Conservation (phyloP, 2,888 invertebrate genomes). For the Ferdinandea cuprea region DNA sequence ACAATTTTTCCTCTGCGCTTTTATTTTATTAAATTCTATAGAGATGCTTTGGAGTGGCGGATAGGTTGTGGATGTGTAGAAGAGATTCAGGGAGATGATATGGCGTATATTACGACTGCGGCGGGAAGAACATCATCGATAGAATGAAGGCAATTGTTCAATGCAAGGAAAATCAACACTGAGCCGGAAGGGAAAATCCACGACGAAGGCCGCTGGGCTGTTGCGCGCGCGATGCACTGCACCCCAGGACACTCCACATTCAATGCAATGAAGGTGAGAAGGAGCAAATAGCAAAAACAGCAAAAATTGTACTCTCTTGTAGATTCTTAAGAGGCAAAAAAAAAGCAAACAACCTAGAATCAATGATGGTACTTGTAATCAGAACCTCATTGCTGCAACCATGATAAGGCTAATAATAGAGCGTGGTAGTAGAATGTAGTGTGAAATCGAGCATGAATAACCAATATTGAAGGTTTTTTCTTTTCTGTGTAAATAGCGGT, state of each 20-base stretch:
- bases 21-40: conserved; percentile 39
- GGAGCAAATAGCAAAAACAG: conserved; percentile 37
- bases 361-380: conserved; percentile 56
- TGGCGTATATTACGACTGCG: conserved; percentile 6
- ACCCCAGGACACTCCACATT: conserved; percentile 46
- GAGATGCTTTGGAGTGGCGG: conserved; percentile 1
- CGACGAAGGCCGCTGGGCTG: conserved; percentile 47
- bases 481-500: too few relatives aligned
- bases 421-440: conserved; percentile 4
- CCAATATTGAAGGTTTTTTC: not conserved
- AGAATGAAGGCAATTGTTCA: conserved; percentile 25
- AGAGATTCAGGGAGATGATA: not conserved
- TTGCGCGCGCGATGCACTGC: conserved; percentile 38
- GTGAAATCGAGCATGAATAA: not conserved
- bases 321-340: not conserved
- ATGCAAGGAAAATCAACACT: conserved; percentile 66
- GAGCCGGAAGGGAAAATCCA: conserved; percentile 68
- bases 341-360: conserved; percentile 5
- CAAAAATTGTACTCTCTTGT: too few relatives aligned
- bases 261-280: conserved; percentile 22
- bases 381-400: conserved; percentile 45
- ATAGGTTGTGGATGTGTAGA: not conserved
- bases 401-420: conserved; percentile 31
- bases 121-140: conserved; percentile 1
- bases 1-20: conserved; percentile 9